Evolutionary conservation across 2,797 vertebrate genomes (phyloP), one percentile per base, ranked within the genome.

Genomic region (Adrianichthys oophorus): DNA sequence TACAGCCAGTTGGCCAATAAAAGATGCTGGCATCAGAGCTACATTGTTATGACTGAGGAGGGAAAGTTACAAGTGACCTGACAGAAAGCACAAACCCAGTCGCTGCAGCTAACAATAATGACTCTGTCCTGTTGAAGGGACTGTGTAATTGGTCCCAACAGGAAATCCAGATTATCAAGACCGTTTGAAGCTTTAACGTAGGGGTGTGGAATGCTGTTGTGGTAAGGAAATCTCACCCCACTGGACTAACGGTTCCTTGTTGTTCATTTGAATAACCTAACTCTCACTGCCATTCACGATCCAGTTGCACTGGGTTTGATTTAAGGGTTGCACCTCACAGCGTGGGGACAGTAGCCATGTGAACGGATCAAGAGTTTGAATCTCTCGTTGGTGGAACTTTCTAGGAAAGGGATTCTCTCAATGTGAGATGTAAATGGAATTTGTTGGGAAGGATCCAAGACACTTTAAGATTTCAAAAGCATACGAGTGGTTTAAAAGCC

Each of bases 1-100:
- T 53, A 56, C 41, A 23, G 87, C 88, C 92, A 92, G 83, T 89
- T 91, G 89, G 87, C 87, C 81, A 68, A 68, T 74, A 82, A 85
- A 89, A 90, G 87, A 89, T 82, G 83, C 83, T 89, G 87, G 79
- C 85, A 85, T 75, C 65, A 60, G 79, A 70, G 59, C 65, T 23
- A 29, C 69, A 78, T 82, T 86, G 84, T 86, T 82, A 79, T 75
- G 82, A 72, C 73, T 68, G 72, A 85, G 76, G 79, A 83, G 85
- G 65, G 56, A 79, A 76, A 65, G 71, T 72, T 76, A 70, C 76
- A 72, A 77, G 73, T 84, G 83, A 83, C 79, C 85, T 75, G 82
- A 85, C 78, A 76, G 76, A 65, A 37, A 37, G 78, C 72, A 74
- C 59, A 61, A 76, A 71, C 41, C 44, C 4, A 41, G 54, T 50